Percentiles rank a stretch among this genome's conserved stretches.
Evolutionary conservation across 2,113 vertebrate species (phyloP).

Genomic region (Labrus mixtus): DNA sequence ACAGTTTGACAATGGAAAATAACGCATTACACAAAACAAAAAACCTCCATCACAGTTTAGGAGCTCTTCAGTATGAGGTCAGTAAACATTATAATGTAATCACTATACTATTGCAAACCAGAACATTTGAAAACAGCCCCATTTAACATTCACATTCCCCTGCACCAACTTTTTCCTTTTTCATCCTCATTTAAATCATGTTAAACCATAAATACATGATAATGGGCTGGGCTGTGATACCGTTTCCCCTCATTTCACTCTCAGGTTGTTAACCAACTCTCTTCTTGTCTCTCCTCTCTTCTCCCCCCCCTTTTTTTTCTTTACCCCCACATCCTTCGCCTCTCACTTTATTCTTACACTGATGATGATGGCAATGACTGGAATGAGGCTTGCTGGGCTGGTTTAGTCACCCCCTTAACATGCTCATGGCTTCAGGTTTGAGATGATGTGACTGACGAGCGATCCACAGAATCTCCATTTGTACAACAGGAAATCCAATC

Average conservation of each 20-base stretch:
- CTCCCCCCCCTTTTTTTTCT: neutral
- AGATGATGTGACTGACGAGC: slow-evolving; percentile 44
- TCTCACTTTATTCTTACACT: neutral
- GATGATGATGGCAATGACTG: neutral
- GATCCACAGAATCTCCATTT: slow-evolving; percentile 34
- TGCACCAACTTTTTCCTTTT: too few relatives aligned
- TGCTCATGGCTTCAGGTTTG: slow-evolving; percentile 44
- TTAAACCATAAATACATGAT: neutral
- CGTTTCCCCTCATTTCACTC: too few relatives aligned
- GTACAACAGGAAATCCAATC: slow-evolving; percentile 64
- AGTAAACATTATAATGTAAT: slow-evolving; percentile 40
- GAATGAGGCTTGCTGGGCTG: neutral
- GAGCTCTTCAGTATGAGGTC: slow-evolving; percentile 19
- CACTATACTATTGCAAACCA: slow-evolving; percentile 1
- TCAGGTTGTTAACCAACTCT: too few relatives aligned
- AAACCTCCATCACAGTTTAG: neutral
- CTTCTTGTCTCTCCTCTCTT: too few relatives aligned
- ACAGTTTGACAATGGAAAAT: neutral
- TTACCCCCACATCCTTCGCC: neutral
- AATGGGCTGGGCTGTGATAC: neutral
- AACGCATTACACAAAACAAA: neutral
- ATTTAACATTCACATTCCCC: too few relatives aligned
- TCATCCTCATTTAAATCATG: too few relatives aligned
- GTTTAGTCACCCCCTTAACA: slow-evolving; percentile 22
- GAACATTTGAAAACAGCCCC: slow-evolving; percentile 23